Percentiles rank a stretch among this genome's conserved stretches.
phyloP scores from a whole-genome alignment of 2,797 vertebrate species.

The Capromys pilorides region DNA sequence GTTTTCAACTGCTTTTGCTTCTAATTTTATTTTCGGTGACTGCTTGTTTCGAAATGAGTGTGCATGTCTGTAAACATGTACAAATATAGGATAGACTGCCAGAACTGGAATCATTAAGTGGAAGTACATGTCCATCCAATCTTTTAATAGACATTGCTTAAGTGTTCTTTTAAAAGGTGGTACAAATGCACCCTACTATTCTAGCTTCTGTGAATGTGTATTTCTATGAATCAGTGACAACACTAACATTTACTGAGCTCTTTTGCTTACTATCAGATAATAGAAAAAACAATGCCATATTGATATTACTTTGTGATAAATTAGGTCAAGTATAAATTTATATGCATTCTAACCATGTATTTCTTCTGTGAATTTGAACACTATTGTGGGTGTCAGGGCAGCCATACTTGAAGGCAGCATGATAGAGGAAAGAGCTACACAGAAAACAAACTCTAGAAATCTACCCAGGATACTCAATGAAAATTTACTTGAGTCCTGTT shows the following conservation, averaged over 20 bases:
- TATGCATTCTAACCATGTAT: background rate
- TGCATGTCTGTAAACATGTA: background rate
- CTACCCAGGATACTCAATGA: background rate
- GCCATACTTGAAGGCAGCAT: background rate
- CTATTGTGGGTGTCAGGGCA: background rate
- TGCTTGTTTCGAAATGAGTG: background rate
- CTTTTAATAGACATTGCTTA: slow-evolving; percentile 18
- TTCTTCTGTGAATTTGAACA: slow-evolving; percentile 17
- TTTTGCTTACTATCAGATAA: slow-evolving; percentile 13
- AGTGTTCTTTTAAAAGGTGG: background rate
- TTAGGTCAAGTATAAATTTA: background rate
- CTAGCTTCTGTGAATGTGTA: background rate
- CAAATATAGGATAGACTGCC: background rate
- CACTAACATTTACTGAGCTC: background rate
- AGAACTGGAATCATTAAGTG: background rate
- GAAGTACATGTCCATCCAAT: background rate
- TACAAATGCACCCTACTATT: background rate
- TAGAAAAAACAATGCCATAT: background rate
- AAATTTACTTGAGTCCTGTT: background rate
- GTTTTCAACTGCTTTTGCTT: background rate
- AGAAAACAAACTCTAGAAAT: background rate
- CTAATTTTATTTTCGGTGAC: slow-evolving; percentile 37
- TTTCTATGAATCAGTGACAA: background rate
- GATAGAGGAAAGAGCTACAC: background rate
- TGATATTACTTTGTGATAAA: background rate